Evolutionary conservation across 92 coral and sea anemone genomes (phyloP), one percentile per base, ranked within the genome.

Genomic region (Phenganax stokvisi): DNA sequence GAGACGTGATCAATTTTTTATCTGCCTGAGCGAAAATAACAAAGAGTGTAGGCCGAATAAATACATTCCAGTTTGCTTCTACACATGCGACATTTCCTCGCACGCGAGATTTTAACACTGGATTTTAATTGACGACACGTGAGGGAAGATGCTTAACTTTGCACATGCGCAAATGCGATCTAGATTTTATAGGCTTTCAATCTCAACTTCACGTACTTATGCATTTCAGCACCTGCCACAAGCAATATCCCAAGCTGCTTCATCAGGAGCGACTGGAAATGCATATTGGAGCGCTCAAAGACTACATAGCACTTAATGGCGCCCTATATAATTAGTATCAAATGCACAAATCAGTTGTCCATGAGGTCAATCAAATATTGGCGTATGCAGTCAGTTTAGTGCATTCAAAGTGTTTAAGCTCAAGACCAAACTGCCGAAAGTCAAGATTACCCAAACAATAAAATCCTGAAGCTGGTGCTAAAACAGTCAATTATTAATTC

Each of bases 351-450:
- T 68, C 47, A 28, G 73, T 37, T 37, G 73, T 37, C 10, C 73
- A 29, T 68, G 73, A 68, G 73, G 73, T 68, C 73, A 30, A 68
- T 68, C 53, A 68, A 68, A 68, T 68, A 68, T 68, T 68, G 31
- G 47, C 73, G 10, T 28, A 68, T 29, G 73, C 53, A 30, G 73
- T 68, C 73, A 68, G n/a, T 37, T 37, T 68, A 30, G 29, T 37
- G 53, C 47, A 68, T 68, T 68, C 31, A 17, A 68, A 68, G 73
- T 30, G 13, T 51, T 68, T 68, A 30, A 53, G 73, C 73, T 16
- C 53, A 37, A 68, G 73, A 17, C 9, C 73, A 68, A 30, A 68
- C 47, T 37, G 47, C 29, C n/a, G 7, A 37, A 30, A 30, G 31
- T n/a, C 6, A 28, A 68, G 73, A 68, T 68, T 28, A 68, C 31